A percentile compares a stretch with the other conserved stretches of the same genome.
These are phyloP conservation scores for Oriolus oriolus DNA, from an alignment of 2,113 vertebrate species.

Conservation along the genomic window DNA sequence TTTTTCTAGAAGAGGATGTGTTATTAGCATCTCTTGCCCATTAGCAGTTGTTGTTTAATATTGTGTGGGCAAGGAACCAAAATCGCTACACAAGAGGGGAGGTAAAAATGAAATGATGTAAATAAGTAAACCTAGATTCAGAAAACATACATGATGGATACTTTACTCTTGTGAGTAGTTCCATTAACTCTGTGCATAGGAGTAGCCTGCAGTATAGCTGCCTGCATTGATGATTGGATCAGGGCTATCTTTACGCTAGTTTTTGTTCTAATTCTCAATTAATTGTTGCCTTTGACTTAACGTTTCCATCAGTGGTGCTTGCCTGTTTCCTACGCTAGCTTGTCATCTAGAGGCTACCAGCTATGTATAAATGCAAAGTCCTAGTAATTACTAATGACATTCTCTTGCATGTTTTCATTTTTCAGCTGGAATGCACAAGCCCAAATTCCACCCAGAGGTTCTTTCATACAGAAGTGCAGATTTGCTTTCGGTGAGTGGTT, in stretches of 20 bases:
- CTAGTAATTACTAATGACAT: not conserved
- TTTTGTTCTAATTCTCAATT: not conserved
- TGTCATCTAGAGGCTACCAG: not conserved
- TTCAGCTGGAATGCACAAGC: conserved; percentile 47
- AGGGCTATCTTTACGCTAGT: not conserved
- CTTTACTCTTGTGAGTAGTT: not conserved
- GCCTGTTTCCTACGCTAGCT: not conserved
- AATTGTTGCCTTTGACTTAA: not conserved
- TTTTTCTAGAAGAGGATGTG: not conserved
- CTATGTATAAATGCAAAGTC: not conserved
- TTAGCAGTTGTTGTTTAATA: not conserved
- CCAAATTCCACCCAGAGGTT: conserved; percentile 52
- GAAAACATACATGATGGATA: not conserved
- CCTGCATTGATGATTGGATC: not conserved
- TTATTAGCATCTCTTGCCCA: not conserved
- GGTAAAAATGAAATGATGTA: not conserved
- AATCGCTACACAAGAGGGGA: not conserved
- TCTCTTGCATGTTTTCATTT: not conserved
- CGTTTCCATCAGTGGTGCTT: not conserved
- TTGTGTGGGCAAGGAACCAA: not conserved
- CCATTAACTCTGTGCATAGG: not conserved
- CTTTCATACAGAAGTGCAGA: conserved; percentile 73
- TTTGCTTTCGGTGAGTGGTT: conserved; percentile 69
- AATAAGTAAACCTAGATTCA: not conserved
- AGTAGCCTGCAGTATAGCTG: not conserved